Base-by-base conservation (phyloP, 2,797 vertebrate species). In the Tamandua tetradactyla region DNA sequence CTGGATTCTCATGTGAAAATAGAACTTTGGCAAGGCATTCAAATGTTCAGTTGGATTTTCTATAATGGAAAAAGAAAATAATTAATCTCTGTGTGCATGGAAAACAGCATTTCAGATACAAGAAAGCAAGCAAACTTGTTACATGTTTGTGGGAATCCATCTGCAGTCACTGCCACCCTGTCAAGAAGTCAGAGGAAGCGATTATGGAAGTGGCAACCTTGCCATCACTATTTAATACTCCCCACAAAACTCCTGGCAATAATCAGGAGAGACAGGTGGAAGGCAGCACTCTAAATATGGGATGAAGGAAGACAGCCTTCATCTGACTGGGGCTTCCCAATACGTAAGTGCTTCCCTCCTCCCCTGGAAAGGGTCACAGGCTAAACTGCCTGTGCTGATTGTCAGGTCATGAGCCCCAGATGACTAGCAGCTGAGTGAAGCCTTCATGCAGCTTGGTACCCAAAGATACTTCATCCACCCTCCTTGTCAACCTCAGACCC, bases 151-250 rank as follows among this genome's bases (percentile, higher is more conserved):
- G 30, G 35, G 25, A 93, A 52, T 86, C 32, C 15, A 83, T 93
- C 30, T 86, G 64, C 37, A 75, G 42, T 27, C 37, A 82, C 15
- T 32, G 15, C 18, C 44, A 42, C 61, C 59, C 55, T 0, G 0
- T 92, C 52, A 72, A 82, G 69, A 75, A 57, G 57, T 97, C 97
- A 98, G 94, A 55, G 96, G 57, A 95, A 87, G 69, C 37, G 76
- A 97, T 97, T 97, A 93, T 97, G 93, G 79, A 96, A 96, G 95
- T 89, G 81, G 87, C 57, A 95, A 94, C 89, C 75, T 91, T 97
- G 93, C 93, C 97, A 96, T 95, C 90, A 92, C 81, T 64, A 69
- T 76, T 93, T 96, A 97, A 82, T 94, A 71, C 94, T 76, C 72
- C 61, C 7, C 85, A 44, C 55, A 75, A 52, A 30, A 57, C 64